These are phyloP conservation scores for Phlogophora meticulosa DNA, from an alignment of 2,888 invertebrate genomes.

Conservation along the genomic window DNA sequence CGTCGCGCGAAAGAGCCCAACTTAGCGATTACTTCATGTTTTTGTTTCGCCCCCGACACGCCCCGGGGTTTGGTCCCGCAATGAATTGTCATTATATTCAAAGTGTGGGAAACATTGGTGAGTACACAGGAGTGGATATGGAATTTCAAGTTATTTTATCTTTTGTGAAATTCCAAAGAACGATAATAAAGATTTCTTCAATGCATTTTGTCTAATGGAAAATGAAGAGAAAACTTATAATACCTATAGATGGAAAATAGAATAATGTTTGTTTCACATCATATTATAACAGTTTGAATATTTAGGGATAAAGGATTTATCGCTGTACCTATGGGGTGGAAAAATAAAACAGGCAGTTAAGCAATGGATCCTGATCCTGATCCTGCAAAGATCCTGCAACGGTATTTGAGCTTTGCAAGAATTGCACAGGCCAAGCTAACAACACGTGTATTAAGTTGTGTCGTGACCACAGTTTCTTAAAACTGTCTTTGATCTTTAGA, in stretches of 20 bases:
- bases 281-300: no score
- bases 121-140: constrained; percentile 23
- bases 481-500: no score
- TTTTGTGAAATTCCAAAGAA: constrained; percentile 18
- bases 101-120: constrained; percentile 42
- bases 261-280: no score
- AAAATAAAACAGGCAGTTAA: background rate
- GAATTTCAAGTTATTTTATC: constrained; percentile 45
- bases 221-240: background rate
- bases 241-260: background rate
- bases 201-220: background rate
- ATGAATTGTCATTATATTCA: constrained; percentile 66
- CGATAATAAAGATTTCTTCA: background rate
- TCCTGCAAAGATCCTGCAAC: background rate
- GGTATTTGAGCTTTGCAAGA: background rate
- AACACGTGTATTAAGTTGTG: no score
- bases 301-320: background rate
- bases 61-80: constrained; percentile 60
- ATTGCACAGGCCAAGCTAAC: background rate
- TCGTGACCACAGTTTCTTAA: no score
- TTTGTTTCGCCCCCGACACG: constrained; percentile 73
- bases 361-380: no score
- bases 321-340: background rate
- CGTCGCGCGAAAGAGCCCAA: constrained; percentile 73
- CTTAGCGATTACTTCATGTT: constrained; percentile 80